Evolutionary conservation across 2,797 vertebrate species (phyloP).

Genomic region (Denticeps clupeoides): DNA sequence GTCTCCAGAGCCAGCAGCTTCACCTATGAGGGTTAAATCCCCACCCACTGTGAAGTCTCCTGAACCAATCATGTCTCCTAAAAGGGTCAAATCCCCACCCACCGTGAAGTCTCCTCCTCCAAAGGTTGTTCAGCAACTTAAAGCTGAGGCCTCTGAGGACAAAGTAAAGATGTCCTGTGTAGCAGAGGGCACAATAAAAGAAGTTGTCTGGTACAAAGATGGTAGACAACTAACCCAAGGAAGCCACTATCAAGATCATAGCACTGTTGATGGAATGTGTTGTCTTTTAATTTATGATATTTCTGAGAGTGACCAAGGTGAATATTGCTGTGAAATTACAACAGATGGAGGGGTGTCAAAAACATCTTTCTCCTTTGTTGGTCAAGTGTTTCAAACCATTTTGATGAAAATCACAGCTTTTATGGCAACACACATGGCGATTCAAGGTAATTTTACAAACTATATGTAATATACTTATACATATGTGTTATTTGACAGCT

Average conservation of each 20-base stretch:
- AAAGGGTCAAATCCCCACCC: conserved; percentile 74
- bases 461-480: neutral
- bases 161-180: conserved; percentile 75
- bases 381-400: conserved; percentile 80
- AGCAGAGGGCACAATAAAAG: conserved; percentile 78
- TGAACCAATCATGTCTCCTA: conserved; percentile 65
- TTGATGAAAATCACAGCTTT: conserved; percentile 63
- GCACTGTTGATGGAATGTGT: conserved; percentile 79
- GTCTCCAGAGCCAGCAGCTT: conserved; percentile 64
- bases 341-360: conserved; percentile 80
- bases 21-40: conserved; percentile 52
- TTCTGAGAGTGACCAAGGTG: conserved; percentile 77
- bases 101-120: conserved; percentile 56
- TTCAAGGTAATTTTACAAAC: conserved; percentile 48
- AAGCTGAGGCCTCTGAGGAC: conserved; percentile 68
- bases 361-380: conserved; percentile 79
- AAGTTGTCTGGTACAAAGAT: conserved; percentile 82
- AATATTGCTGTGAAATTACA: conserved; percentile 86
- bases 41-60: conserved; percentile 59
- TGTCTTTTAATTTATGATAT: conserved; percentile 81
- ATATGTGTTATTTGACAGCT: conserved; percentile 3
- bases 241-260: conserved; percentile 73
- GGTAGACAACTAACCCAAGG: conserved; percentile 80
- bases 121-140: conserved; percentile 67
- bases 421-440: conserved; percentile 60